Evolutionary conservation across 2,888 invertebrate species (phyloP).

Genomic region (Adelognathus sp.): DNA sequence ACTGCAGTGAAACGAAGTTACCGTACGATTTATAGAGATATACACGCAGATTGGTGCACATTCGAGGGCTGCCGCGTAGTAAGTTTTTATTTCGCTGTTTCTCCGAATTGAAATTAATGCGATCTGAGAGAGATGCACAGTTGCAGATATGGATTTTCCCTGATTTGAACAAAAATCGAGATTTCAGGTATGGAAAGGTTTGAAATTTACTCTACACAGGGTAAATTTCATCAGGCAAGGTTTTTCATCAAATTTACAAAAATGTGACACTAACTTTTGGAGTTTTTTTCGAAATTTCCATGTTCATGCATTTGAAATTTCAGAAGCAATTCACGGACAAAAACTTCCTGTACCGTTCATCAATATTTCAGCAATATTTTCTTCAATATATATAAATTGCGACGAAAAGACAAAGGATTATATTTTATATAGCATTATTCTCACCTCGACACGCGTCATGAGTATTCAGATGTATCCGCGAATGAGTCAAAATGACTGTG

Average conservation of each 20-base stretch:
- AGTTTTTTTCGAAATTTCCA: too few relatives aligned
- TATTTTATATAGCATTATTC: conserved; percentile 17
- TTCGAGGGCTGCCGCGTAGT: background rate
- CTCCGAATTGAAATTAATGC: background rate
- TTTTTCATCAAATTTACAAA: too few relatives aligned
- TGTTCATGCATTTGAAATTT: too few relatives aligned
- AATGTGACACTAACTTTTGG: too few relatives aligned
- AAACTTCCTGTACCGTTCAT: too few relatives aligned
- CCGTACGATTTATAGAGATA: background rate
- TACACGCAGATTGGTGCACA: background rate
- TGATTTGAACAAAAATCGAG: too few relatives aligned
- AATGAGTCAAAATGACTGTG: conserved; percentile 50
- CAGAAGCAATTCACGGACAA: too few relatives aligned
- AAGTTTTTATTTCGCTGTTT: background rate
- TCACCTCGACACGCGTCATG: background rate
- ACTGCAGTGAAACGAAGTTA: background rate
- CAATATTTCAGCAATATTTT: too few relatives aligned
- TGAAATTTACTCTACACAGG: too few relatives aligned
- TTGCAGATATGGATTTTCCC: background rate
- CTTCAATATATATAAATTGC: too few relatives aligned
- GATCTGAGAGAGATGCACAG: background rate
- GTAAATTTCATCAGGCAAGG: too few relatives aligned
- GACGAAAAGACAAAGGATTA: conserved; percentile 40
- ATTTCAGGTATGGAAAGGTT: too few relatives aligned
- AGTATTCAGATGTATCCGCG: conserved; percentile 38